These are phyloP conservation scores for Melanotaenia maccullochi DNA, from an alignment of 2,797 vertebrate species.

Conservation along the genomic window DNA sequence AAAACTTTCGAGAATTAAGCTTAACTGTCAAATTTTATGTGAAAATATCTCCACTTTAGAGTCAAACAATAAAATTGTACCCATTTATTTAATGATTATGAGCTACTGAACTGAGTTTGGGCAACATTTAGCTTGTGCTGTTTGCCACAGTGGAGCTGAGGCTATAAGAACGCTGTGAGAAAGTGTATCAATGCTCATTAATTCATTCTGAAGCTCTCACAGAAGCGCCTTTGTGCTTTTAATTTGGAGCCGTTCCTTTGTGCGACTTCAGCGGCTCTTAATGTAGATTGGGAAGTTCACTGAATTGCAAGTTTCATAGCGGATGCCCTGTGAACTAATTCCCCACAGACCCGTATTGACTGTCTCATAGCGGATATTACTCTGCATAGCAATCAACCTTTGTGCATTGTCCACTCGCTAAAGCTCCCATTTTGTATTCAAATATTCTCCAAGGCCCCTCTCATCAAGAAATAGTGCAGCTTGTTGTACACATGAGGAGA, in stretches of 20 bases:
- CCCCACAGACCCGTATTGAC: conserved; percentile 66
- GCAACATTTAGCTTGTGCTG: conserved; percentile 35
- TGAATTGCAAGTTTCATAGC: conserved; percentile 73
- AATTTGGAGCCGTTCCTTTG: conserved; percentile 83
- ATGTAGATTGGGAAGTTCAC: conserved; percentile 73
- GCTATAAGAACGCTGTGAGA: conserved; percentile 70
- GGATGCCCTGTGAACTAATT: conserved; percentile 72
- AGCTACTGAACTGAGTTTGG: neutral
- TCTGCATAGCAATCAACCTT: conserved; percentile 67
- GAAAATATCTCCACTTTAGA: conserved; percentile 2
- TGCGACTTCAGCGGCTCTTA: conserved; percentile 77
- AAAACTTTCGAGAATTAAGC: neutral
- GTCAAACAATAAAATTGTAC: neutral
- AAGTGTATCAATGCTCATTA: conserved; percentile 81
- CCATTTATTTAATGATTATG: neutral
- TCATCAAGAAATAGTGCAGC: conserved; percentile 23
- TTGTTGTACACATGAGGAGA: conserved; percentile 23
- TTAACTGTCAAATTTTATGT: neutral
- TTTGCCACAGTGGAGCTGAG: conserved; percentile 56
- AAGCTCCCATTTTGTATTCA: conserved; percentile 58
- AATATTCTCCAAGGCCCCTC: conserved; percentile 31
- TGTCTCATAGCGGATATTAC: conserved; percentile 61
- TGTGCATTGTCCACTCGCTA: conserved; percentile 61
- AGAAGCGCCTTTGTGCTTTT: conserved; percentile 82
- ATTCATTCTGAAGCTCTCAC: conserved; percentile 78